Evolutionary conservation across 2,888 invertebrate genomes (phyloP).

Genomic region (Dicranocentrus wangi): DNA sequence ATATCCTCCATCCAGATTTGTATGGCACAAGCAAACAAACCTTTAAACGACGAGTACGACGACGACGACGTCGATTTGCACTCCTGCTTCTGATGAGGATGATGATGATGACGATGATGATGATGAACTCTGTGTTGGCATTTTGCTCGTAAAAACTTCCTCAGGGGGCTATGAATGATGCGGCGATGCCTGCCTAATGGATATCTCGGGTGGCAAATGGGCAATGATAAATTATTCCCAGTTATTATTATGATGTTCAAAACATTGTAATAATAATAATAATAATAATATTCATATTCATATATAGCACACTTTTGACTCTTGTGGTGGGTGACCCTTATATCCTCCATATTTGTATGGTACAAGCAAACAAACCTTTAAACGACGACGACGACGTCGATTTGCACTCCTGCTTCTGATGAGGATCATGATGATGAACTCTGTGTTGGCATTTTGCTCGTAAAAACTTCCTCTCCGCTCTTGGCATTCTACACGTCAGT

Average conservation of each 20-base stretch:
- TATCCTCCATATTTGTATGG: conserved; percentile 1
- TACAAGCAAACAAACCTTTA: background rate
- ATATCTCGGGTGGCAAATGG: conserved; percentile 43
- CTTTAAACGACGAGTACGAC: background rate
- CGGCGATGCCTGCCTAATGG: no score
- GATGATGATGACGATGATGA: conserved; percentile 15
- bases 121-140: conserved; percentile 19
- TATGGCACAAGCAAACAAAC: background rate
- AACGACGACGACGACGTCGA: no score
- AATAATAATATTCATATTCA: no score
- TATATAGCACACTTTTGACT: background rate
- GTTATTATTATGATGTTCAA: conserved; percentile 37
- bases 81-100: background rate
- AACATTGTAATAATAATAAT: background rate
- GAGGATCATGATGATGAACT: conserved; percentile 5
- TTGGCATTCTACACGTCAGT: background rate
- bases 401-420: no score
- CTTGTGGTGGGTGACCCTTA: conserved; percentile 13
- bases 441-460: conserved; percentile 6
- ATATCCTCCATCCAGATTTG: background rate
- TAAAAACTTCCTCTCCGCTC: conserved; percentile 12
- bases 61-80: no score
- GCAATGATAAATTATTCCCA: conserved; percentile 51
- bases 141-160: conserved; percentile 12
- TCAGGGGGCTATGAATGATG: conserved; percentile 17